Evolutionary conservation across 2,888 invertebrate genomes (phyloP), one percentile per base, ranked within the genome.

Genomic region (Lithophane semibrunnea): DNA sequence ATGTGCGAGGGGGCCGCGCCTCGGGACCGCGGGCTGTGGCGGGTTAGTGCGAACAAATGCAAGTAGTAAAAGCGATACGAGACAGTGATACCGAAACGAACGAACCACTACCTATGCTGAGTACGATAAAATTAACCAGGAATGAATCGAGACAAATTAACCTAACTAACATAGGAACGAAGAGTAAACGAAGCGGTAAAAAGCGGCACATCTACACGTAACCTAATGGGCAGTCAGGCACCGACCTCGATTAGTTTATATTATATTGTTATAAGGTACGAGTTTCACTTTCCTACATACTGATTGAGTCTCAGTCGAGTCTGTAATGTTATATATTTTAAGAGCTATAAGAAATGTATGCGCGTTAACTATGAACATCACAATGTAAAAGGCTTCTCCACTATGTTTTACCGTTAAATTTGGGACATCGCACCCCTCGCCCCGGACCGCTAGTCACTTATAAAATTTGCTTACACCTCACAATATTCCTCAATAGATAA

Each of bases 151-250:
- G 91, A 95, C 91, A 93, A 92, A 94, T 93, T 93, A 95, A 95
- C 94, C 94, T 96, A 96, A 95, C 93, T 94, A 95, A 95, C 91
- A 93, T 94, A 96, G 95, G 95, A 96, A 95, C 95, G 93, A 94
- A 92, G 89, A 92, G 91, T 91, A 89, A 92, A 92, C 91, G 83
- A 90, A 91, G 86, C 90, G 84, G 89, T 81, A 88, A 84, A 82
- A 93, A 92, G 91, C 91, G 92, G 90, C 90, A 90, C 90, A 88
- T 89, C 89, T 93, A 92, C 91, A 93, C 93, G 93, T 95, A 95
- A 95, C 94, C 95, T 96, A 95, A 90, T 87, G 94, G 94, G 92
- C 94, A 91, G 93, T 92, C 90, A 92, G 93, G 94, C 94, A 93
- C 95, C 94, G 92, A 93, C 91, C 91, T 91, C 88, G 87, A 91